Evolutionary conservation across 2,888 invertebrate species (phyloP).

Genomic region (Hypomecis punctinalis): DNA sequence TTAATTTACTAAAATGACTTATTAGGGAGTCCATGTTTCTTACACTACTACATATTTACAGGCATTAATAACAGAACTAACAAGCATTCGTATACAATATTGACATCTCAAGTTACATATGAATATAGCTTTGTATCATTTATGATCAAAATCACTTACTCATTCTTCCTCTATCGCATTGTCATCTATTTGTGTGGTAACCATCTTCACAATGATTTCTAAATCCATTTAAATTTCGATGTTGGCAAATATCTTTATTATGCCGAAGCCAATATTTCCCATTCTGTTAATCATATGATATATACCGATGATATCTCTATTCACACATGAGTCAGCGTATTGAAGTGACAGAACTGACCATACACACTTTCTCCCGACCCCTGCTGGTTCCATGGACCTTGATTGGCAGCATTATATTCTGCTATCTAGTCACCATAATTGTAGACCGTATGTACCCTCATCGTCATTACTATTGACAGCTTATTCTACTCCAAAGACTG

Average conservation of each 20-base stretch:
- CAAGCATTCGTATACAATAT: too few species aligned
- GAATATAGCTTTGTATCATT: not conserved
- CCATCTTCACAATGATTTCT: constrained; percentile 4
- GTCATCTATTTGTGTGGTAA: constrained; percentile 9
- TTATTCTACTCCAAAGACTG: too few species aligned
- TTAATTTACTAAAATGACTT: too few species aligned
- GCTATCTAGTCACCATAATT: constrained; percentile 17
- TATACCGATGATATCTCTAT: constrained; percentile 28
- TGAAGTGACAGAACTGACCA: constrained; percentile 43
- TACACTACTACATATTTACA: too few species aligned
- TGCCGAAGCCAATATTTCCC: constrained; percentile 8
- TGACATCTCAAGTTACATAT: too few species aligned
- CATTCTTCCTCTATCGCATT: constrained; percentile 2
- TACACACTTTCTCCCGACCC: constrained; percentile 62
- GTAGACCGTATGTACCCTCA: not conserved
- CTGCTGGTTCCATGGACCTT: constrained; percentile 45
- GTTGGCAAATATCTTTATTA: constrained; percentile 14
- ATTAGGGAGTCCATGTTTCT: too few species aligned
- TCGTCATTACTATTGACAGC: too few species aligned
- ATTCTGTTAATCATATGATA: constrained; percentile 11
- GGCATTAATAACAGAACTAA: too few species aligned
- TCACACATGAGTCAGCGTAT: constrained; percentile 46
- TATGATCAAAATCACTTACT: not conserved
- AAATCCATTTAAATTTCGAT: constrained; percentile 14
- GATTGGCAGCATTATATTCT: constrained; percentile 56